Percentiles rank a stretch among this genome's conserved stretches.
These are phyloP conservation scores for Salvelinus namaycush DNA, from an alignment of 2,113 vertebrate genomes.

Conservation along the genomic window DNA sequence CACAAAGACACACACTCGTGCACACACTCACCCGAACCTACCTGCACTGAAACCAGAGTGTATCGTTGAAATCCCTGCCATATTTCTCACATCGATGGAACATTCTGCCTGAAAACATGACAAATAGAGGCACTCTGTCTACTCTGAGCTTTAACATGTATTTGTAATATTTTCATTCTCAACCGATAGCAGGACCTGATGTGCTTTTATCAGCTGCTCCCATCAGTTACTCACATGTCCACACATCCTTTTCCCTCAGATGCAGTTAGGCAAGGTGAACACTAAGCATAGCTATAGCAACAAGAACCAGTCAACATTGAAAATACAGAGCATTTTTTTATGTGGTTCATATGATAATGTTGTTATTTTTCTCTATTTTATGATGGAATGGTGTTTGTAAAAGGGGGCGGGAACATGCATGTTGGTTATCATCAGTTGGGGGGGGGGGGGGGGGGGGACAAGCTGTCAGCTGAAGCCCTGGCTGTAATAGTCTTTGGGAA, in stretches of 20 bases:
- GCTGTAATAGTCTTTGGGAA: slow-evolving; percentile 52
- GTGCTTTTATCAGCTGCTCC: slow-evolving; percentile 29
- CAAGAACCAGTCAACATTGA: background rate
- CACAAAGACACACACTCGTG: background rate
- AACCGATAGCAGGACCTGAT: slow-evolving; percentile 13
- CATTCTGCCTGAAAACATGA: slow-evolving; percentile 62
- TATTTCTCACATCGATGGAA: slow-evolving; percentile 63
- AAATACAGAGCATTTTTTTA: too few species aligned
- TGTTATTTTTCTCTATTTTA: too few species aligned
- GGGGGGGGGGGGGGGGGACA: too few species aligned
- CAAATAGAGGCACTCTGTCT: slow-evolving; percentile 61
- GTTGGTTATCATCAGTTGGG: too few species aligned
- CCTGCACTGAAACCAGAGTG: slow-evolving; percentile 47
- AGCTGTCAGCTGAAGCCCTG: background rate
- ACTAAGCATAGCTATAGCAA: background rate
- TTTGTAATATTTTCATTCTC: slow-evolving; percentile 61
- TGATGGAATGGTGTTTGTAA: too few species aligned
- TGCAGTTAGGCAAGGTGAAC: background rate
- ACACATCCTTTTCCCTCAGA: background rate
- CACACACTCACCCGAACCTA: slow-evolving; percentile 5
- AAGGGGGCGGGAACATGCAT: too few species aligned
- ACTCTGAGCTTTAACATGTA: slow-evolving; percentile 58
- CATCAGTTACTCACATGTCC: background rate
- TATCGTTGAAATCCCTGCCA: slow-evolving; percentile 51
- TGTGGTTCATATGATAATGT: too few species aligned